Evolutionary conservation across 2,797 vertebrate species (phyloP).

Genomic region (Nannoperca australis): DNA sequence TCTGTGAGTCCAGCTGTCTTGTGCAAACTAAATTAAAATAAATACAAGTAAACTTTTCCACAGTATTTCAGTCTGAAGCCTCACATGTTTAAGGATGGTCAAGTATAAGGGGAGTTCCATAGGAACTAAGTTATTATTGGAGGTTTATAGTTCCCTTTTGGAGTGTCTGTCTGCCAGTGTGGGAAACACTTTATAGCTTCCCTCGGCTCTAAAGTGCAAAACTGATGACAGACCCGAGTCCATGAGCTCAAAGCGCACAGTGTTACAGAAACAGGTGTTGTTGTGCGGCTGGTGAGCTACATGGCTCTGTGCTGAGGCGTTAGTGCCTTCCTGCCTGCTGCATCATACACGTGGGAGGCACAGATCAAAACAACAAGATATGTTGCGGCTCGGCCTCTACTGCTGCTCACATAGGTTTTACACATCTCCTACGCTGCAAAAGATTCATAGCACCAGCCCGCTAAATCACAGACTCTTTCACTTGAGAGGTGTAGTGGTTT

Average conservation of each 20-base stretch:
- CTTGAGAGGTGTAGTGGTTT: conserved; percentile 27
- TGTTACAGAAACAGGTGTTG: conserved; percentile 76
- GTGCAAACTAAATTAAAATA: conserved; percentile 14
- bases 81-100: conserved; percentile 25
- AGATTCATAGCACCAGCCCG: conserved; percentile 8
- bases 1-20: neutral
- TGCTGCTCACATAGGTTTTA: conserved; percentile 39
- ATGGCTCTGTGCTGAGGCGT: conserved; percentile 36
- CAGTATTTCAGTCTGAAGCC: neutral
- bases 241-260: conserved; percentile 56
- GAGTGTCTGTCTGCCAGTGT: conserved; percentile 61
- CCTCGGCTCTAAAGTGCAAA: conserved; percentile 52
- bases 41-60: conserved; percentile 18
- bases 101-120: conserved; percentile 33
- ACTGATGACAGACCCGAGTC: conserved; percentile 69
- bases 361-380: conserved; percentile 71
- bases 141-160: conserved; percentile 56
- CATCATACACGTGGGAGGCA: conserved; percentile 54
- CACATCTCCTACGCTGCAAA: conserved; percentile 42
- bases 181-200: conserved; percentile 74
- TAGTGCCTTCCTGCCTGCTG: conserved; percentile 59
- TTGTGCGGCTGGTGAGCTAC: conserved; percentile 37
- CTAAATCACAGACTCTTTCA: conserved; percentile 56
- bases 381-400: conserved; percentile 43
- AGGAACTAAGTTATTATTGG: conserved; percentile 60